Conservation (phyloP, 2,888 invertebrate species). For the Amphipoea oculea region DNA sequence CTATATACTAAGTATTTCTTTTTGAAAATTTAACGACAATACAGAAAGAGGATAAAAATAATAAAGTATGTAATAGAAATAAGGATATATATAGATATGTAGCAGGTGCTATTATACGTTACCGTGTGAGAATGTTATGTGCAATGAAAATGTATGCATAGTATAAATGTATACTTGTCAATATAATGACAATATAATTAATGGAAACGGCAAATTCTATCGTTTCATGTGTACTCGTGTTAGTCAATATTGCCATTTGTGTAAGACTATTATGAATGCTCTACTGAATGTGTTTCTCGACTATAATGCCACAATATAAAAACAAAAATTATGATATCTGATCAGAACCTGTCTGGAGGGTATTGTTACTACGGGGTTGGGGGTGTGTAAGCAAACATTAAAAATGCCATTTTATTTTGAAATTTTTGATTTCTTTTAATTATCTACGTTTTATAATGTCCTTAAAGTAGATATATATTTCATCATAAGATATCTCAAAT, state of each 20-base stretch:
- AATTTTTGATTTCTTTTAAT: constrained; percentile 91
- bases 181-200: constrained; percentile 68
- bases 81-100: constrained; percentile 36
- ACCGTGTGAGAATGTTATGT: constrained; percentile 50
- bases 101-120: constrained; percentile 59
- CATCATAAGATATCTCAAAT: constrained; percentile 91
- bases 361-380: constrained; percentile 72
- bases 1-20: constrained; percentile 16
- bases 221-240: constrained; percentile 51
- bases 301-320: constrained; percentile 78
- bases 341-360: constrained; percentile 43
- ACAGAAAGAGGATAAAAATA: constrained; percentile 6
- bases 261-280: constrained; percentile 83
- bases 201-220: constrained; percentile 70
- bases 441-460: constrained; percentile 91
- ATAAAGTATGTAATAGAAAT: constrained; percentile 14
- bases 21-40: constrained; percentile 16
- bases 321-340: constrained; percentile 88
- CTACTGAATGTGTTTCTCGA: constrained; percentile 36
- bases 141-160: constrained; percentile 42
- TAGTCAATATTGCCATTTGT: constrained; percentile 70
- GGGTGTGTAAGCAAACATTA: constrained; percentile 80
- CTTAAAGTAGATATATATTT: constrained; percentile 91
- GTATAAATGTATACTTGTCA: constrained; percentile 31
- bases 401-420: constrained; percentile 90